Evolutionary conservation across 2,113 vertebrate species (phyloP).

Genomic region (Ctenomys sociabilis): DNA sequence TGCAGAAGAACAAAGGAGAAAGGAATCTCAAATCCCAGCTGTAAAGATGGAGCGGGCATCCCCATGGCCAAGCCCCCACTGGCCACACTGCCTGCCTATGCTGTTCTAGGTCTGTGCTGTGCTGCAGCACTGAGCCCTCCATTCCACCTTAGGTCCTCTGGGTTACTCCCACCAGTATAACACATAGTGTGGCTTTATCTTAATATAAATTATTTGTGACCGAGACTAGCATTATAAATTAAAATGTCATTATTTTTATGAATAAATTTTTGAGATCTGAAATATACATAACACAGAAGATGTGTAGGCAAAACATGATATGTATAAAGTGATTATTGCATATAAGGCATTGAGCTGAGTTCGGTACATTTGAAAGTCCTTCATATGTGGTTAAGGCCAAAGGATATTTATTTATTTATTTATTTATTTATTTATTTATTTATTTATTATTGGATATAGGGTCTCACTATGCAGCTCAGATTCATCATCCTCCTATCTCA

Average conservation of each 20-base stretch:
- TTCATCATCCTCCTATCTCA: no score
- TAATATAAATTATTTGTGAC: conserved; percentile 12
- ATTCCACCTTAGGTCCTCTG: neutral
- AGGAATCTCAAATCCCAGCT: neutral
- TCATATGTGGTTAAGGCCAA: neutral
- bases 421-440: no score
- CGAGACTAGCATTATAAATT: conserved; percentile 38
- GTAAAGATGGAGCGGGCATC: neutral
- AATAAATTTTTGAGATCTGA: conserved; percentile 11
- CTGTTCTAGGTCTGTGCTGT: neutral
- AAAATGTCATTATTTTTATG: conserved; percentile 34
- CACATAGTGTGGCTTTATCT: neutral
- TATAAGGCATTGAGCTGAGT: neutral
- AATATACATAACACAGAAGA: conserved; percentile 23
- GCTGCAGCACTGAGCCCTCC: neutral
- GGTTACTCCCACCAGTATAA: neutral
- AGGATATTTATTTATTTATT: neutral
- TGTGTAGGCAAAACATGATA: neutral
- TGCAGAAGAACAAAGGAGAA: neutral
- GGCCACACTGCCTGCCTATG: neutral
- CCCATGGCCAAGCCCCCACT: neutral
- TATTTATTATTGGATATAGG: no score
- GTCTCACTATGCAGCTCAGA: no score
- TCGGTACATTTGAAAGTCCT: conserved; percentile 30
- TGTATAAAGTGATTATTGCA: neutral